Conservation (phyloP, 2,113 vertebrate species). For the Otocyon megalotis region DNA sequence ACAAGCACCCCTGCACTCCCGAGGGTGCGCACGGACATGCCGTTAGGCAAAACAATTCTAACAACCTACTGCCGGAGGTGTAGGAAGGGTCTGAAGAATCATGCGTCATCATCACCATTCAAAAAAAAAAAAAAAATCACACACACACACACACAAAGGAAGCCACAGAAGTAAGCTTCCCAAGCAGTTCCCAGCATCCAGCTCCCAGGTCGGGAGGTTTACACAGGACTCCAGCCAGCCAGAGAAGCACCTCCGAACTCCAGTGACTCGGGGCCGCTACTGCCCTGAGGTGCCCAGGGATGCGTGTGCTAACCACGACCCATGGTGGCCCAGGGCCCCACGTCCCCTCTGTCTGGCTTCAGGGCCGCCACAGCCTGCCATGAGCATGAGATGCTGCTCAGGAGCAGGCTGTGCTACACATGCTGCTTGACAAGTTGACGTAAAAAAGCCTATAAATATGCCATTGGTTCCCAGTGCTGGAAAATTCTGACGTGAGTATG, state of each 20-base stretch:
- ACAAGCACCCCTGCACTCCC: background rate
- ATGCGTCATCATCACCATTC: background rate
- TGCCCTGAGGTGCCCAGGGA: background rate
- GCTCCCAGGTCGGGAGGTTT: conserved; percentile 53
- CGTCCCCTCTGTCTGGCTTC: conserved; percentile 43
- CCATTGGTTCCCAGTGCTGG: conserved; percentile 63
- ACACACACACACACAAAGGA: background rate
- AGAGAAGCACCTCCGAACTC: background rate
- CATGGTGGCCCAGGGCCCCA: background rate
- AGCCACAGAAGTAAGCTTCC: background rate
- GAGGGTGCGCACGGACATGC: background rate
- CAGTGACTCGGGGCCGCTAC: conserved; percentile 19
- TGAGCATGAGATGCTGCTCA: conserved; percentile 33
- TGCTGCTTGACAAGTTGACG: conserved; percentile 74
- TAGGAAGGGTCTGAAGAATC: conserved; percentile 21
- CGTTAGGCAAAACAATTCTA: background rate
- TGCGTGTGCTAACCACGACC: background rate
- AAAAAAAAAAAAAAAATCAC: background rate
- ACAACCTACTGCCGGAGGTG: background rate
- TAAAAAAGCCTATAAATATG: conserved; percentile 78
- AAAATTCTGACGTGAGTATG: conserved; percentile 67
- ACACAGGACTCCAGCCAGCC: conserved; percentile 28
- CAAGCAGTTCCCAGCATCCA: background rate
- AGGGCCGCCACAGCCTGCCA: conserved; percentile 13
- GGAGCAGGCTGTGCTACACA: conserved; percentile 73